Base-by-base conservation (phyloP, 2,888 invertebrate species). In the Ophion ellenae region DNA sequence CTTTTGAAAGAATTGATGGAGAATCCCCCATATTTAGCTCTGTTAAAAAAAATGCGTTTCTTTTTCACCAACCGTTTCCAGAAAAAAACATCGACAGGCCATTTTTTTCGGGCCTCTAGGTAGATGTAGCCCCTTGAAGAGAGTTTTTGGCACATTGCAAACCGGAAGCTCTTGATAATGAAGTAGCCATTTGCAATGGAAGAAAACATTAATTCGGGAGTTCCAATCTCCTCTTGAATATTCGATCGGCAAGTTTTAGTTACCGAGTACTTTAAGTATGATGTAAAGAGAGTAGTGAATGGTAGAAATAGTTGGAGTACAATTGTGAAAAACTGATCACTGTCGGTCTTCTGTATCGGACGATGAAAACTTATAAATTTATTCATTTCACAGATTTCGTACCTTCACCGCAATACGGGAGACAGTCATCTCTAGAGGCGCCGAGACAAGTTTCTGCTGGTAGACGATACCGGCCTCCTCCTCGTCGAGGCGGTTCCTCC, bases 341-440 rank as follows among this genome's bases (percentile, higher is more conserved):
- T 7, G 40, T 5, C 9, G 40, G 40, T 40, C 40, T 69, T 20
- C 40, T 40, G 7, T n/a, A 1, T 17, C 17, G 28, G 9, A 6
- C 17, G n/a, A 20, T 1, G 28, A 7, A 28, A 28, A 24, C 61
- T 6, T 7, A 9, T 5, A 40, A 28, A 11, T 36, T 28, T 10
- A 24, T 63, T 75, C 20, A 5, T 20, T 4, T 40, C n/a, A 17
- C 14, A 24, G 47, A 61, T 64, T 80, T 59, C 11, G 32, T 87
- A 93, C 94, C 91, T 94, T 93, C 45, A 94, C 92, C 17, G 90
- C 85, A 45, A 94, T 90, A 64, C 89, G 91, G 1, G 93, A 91
- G 32, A 93, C 92, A 10, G 90, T 91, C 92, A 93, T 93, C 79
- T 93, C 92, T n/a, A 94, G 87, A 4, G 94, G 94, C 7, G 92